These are phyloP conservation scores for Pachypsylla venusta DNA, from an alignment of 1,140 invertebrate genomes.

Conservation along the genomic window DNA sequence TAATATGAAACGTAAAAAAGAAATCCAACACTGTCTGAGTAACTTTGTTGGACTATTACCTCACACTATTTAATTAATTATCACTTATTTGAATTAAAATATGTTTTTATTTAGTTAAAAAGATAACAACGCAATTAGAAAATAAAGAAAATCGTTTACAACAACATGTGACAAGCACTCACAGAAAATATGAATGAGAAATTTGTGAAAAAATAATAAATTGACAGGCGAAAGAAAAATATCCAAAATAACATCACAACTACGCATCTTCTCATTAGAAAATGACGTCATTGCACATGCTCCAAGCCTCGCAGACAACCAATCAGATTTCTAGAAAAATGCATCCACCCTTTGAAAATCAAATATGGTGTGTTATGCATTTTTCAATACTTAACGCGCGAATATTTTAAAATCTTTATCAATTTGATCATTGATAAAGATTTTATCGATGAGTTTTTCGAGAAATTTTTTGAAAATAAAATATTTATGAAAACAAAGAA, in stretches of 20 bases:
- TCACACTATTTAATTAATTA: too few species aligned
- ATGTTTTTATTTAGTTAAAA: too few species aligned
- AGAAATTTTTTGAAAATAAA: too few species aligned
- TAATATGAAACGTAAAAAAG: too few species aligned
- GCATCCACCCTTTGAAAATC: constrained; percentile 7
- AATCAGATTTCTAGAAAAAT: constrained; percentile 5
- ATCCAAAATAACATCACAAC: neutral
- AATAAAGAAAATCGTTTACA: neutral
- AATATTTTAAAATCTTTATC: neutral
- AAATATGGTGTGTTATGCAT: neutral
- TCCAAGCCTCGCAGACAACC: neutral
- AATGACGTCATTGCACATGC: neutral
- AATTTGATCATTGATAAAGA: too few species aligned
- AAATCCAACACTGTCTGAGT: too few species aligned
- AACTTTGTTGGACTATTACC: too few species aligned
- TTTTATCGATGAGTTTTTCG: too few species aligned
- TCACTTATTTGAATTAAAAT: too few species aligned
- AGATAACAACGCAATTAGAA: constrained; percentile 8
- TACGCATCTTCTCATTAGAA: neutral
- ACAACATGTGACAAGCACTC: constrained; percentile 6
- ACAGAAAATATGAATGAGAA: constrained; percentile 3
- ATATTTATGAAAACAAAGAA: too few species aligned
- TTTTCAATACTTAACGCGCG: neutral
- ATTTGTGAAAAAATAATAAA: neutral
- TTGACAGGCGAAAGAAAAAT: constrained; percentile 1